Percentiles rank a stretch among this genome's conserved stretches.
phyloP scores from a whole-genome alignment of 2,888 invertebrate species.

The Kryphioiulus occultus region DNA sequence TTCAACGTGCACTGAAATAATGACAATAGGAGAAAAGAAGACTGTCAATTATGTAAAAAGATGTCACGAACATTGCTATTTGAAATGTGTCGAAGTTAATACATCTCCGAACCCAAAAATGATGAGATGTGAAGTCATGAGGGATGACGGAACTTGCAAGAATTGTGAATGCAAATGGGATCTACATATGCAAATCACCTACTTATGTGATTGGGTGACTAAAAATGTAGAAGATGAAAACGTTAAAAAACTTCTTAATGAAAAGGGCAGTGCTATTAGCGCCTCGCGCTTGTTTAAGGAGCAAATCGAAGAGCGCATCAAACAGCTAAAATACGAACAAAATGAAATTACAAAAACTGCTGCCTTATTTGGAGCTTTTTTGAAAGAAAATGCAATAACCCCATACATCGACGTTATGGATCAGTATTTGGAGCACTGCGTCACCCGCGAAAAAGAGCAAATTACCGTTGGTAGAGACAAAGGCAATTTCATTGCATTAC shows the following conservation, averaged over 20 bases:
- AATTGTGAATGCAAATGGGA: neutral
- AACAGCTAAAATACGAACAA: neutral
- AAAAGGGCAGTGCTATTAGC: neutral
- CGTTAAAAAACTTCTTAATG: neutral
- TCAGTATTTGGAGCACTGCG: neutral
- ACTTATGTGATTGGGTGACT: neutral
- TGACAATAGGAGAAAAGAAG: neutral
- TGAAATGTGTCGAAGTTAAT: neutral
- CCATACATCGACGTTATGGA: neutral
- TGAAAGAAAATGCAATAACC: neutral
- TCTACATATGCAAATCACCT: neutral
- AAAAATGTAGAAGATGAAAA: neutral
- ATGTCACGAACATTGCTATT: neutral
- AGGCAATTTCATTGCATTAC: neutral
- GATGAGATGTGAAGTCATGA: neutral
- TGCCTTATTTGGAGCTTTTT: neutral
- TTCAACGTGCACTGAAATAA: neutral
- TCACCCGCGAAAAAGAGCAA: neutral
- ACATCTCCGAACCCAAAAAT: neutral
- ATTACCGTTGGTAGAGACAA: neutral
- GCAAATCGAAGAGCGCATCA: neutral
- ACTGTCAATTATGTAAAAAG: neutral
- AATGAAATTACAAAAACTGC: neutral
- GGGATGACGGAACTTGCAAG: neutral
- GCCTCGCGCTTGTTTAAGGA: neutral